Conservation (phyloP, 1,140 invertebrate species). For the Megalonaias nervosa region DNA sequence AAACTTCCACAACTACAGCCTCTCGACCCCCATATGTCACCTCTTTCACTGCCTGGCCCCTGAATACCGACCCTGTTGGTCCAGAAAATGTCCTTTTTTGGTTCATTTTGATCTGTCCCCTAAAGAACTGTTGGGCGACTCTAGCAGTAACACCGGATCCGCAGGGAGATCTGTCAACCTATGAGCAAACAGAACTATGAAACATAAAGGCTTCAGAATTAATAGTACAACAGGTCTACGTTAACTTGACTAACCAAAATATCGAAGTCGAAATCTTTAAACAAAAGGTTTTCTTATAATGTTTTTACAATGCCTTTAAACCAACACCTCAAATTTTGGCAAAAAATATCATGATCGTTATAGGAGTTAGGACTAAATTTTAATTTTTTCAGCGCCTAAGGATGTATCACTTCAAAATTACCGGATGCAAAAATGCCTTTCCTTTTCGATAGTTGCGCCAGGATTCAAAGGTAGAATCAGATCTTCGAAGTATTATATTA, state of each 20-base stretch:
- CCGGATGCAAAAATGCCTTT: no score
- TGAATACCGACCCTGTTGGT: slow-evolving; percentile 50
- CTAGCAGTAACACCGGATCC: slow-evolving; percentile 67
- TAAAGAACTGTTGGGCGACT: slow-evolving; percentile 61
- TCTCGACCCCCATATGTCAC: slow-evolving; percentile 37
- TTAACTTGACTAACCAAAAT: background rate
- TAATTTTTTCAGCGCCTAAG: no score
- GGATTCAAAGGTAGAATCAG: no score
- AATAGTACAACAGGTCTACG: background rate
- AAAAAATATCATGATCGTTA: no score
- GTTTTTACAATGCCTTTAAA: background rate
- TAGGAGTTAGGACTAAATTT: no score
- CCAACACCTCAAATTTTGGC: no score
- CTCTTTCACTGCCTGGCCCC: slow-evolving; percentile 40
- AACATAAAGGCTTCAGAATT: background rate
- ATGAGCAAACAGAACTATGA: slow-evolving; percentile 16
- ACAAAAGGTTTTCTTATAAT: background rate
- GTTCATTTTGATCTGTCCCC: slow-evolving; percentile 47
- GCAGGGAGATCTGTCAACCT: slow-evolving; percentile 68
- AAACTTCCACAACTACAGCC: slow-evolving; percentile 63
- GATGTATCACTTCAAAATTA: no score
- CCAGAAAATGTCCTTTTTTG: slow-evolving; percentile 57
- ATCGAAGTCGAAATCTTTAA: background rate
- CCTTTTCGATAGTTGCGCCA: no score
- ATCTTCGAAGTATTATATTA: no score